Base-by-base conservation (phyloP, 2,113 vertebrate genomes). In the Nothoprocta perdicaria region DNA sequence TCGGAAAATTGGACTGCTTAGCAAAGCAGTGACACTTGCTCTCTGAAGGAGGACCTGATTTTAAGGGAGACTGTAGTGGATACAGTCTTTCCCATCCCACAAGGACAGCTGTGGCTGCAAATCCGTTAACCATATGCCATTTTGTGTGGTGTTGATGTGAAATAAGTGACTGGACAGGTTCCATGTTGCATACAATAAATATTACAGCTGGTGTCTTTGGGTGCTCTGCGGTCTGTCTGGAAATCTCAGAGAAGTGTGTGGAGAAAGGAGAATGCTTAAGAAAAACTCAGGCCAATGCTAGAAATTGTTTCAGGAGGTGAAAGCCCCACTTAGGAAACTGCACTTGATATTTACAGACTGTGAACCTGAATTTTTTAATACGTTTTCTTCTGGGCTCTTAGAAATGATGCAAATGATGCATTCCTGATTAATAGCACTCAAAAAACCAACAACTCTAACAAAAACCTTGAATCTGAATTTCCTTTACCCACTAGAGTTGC, bases 181-280 rank as follows among this genome's bases (percentile, higher is more conserved):
- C 91, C 71, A 80, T 79, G 73, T 84, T 86, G 76, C 58, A 77
- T 87, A 93, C 95, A 93, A 60, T 46, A 95, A 93, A 60, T 67
- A 94, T 87, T 85, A 35, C 18, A 55, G 50, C 41, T 0, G 2
- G 48, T 60, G 84, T 92, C 71, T 90, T 67, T 3, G 4, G 67
- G 84, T 68, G 21, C 50, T 94, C 72, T 88, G 58, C 1, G 4
- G 0, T 0, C 38, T n/a, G n/a, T 33, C 66, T 58, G 61, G 76
- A 82, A 69, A 38, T 19, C 72, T 66, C 19, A 68, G 58, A 75
- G 57, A 79, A 31, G 21, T 92, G 24, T 41, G 45, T 13, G 63
- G 72, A 65, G 16, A 68, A 75, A 61, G 60, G 82, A 94, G 72
- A 94, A 41, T 31, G 85, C 60, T 67, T 31, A 35, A 69, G 71